phyloP scores from a whole-genome alignment of 2,113 vertebrate genomes.

The Alces alces region DNA sequence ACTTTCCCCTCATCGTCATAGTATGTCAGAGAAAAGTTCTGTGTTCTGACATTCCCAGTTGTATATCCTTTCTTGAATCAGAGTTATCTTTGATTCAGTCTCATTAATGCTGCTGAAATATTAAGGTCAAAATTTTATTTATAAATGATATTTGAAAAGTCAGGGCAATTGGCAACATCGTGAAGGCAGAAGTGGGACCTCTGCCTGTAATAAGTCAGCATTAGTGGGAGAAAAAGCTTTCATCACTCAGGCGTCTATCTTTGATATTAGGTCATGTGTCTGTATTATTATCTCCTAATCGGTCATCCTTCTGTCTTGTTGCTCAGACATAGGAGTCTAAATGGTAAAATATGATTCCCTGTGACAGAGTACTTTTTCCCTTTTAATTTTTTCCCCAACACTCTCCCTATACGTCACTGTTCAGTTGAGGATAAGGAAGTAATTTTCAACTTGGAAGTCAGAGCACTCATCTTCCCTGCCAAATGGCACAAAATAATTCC shows the following conservation, averaged over 20 bases:
- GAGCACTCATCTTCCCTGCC: conserved; percentile 43
- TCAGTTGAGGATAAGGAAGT: conserved; percentile 7
- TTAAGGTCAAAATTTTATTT: conserved; percentile 68
- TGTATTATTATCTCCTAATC: not conserved
- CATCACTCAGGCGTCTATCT: not conserved
- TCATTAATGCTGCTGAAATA: conserved; percentile 52
- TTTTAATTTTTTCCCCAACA: conserved; percentile 23
- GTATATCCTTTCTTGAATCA: not conserved
- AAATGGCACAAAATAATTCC: not conserved
- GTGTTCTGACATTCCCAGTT: not conserved
- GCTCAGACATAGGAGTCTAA: not conserved
- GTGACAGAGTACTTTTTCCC: not conserved
- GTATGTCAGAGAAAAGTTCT: not conserved
- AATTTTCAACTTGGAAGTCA: not conserved
- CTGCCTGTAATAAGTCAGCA: not conserved
- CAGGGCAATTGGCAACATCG: conserved; percentile 19
- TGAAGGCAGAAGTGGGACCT: conserved; percentile 1
- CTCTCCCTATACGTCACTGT: fast-evolving
- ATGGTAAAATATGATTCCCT: conserved; percentile 32
- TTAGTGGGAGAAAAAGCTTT: conserved; percentile 14
- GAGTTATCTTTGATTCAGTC: conserved; percentile 46
- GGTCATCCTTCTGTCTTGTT: not conserved
- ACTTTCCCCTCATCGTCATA: not conserved
- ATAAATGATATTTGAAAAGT: conserved; percentile 59
- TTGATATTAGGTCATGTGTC: not conserved